Conservation (phyloP, 2,797 vertebrate genomes). For the Oryzias sinensis region DNA sequence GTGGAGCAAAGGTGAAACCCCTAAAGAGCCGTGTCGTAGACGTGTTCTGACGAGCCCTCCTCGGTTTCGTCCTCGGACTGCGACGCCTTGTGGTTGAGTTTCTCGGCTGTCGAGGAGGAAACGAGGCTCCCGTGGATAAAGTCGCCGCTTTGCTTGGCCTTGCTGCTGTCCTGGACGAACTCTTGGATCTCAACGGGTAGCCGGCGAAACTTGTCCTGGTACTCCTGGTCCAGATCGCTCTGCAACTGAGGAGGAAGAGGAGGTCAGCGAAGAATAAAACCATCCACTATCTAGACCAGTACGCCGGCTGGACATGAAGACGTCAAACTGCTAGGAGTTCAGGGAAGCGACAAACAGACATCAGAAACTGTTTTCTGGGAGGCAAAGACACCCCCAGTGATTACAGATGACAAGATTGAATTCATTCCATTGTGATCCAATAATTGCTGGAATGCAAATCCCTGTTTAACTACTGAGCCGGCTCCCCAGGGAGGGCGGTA, state of each 20-base stretch:
- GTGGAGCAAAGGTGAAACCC: slow-evolving; percentile 34
- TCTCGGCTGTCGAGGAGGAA: slow-evolving; percentile 72
- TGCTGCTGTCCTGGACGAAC: slow-evolving; percentile 95
- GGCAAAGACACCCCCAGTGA: slow-evolving; percentile 80
- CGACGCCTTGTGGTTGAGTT: slow-evolving; percentile 83
- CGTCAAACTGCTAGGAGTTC: not conserved
- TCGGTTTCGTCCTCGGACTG: slow-evolving; percentile 86
- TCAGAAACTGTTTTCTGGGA: slow-evolving; percentile 74
- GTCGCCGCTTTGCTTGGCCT: slow-evolving; percentile 84
- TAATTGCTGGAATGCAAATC: slow-evolving; percentile 85
- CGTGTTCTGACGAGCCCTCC: slow-evolving; percentile 82
- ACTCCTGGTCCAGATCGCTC: slow-evolving; percentile 95
- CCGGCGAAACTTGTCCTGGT: slow-evolving; percentile 97
- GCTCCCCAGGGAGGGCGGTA: slow-evolving; percentile 77
- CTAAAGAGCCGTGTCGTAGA: slow-evolving; percentile 91
- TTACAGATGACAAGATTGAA: slow-evolving; percentile 85
- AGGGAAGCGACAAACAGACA: slow-evolving; percentile 26
- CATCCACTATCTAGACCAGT: too few relatives aligned
- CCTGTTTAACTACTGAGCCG: slow-evolving; percentile 82
- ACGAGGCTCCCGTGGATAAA: slow-evolving; percentile 70
- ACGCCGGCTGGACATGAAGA: too few relatives aligned
- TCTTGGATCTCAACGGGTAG: slow-evolving; percentile 97
- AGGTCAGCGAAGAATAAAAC: not conserved
- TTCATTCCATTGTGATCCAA: slow-evolving; percentile 84
- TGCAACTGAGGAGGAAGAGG: slow-evolving; percentile 80